Conservation (phyloP, 2,888 invertebrate species). For the Epirrita christyi region DNA sequence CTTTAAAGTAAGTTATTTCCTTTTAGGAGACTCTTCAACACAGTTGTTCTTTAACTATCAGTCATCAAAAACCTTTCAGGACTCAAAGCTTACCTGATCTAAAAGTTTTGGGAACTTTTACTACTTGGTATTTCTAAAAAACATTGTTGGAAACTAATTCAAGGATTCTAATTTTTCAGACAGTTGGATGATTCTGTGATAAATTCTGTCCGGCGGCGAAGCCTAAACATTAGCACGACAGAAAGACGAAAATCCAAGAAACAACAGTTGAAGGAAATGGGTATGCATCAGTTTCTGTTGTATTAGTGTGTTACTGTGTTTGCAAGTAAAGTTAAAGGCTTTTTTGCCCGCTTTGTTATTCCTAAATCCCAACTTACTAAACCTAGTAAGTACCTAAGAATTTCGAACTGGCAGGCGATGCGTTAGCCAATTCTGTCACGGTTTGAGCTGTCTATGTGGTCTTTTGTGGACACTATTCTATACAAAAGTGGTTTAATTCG, state of each 20-base stretch:
- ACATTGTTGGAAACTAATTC: no score
- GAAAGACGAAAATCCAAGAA: constrained; percentile 91
- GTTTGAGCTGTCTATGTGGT: neutral
- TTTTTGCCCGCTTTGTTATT: neutral
- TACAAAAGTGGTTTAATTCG: no score
- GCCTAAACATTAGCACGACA: constrained; percentile 75
- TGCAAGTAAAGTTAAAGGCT: constrained; percentile 12
- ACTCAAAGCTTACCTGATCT: no score
- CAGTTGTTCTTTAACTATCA: no score
- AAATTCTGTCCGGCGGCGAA: constrained; percentile 88
- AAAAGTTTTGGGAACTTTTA: no score
- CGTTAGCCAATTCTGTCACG: neutral
- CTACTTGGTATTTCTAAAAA: no score
- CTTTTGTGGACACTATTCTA: neutral
- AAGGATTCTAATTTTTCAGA: constrained; percentile 53
- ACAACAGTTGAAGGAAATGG: constrained; percentile 88
- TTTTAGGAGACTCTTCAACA: no score
- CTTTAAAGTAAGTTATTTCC: constrained; percentile 70
- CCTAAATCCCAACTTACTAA: neutral
- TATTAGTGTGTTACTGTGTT: constrained; percentile 9
- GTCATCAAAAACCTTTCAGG: no score
- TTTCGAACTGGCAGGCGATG: neutral
- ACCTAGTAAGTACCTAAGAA: neutral
- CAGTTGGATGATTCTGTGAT: constrained; percentile 88
- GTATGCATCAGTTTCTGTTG: constrained; percentile 62